Evolutionary conservation across 2,888 invertebrate genomes (phyloP).

Genomic region (Agelastica alni): DNA sequence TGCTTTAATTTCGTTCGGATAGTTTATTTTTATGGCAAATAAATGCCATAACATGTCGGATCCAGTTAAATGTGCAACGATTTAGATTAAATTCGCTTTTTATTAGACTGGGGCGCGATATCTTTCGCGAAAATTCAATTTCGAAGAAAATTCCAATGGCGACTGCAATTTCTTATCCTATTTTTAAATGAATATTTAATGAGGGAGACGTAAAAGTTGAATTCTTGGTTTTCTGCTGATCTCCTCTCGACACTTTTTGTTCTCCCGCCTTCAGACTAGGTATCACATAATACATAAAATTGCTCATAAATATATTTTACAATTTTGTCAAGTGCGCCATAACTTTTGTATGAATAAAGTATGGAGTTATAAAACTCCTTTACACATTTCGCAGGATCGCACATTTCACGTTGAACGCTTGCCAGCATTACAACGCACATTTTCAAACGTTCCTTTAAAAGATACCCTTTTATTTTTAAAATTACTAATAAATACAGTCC

Average conservation of each 20-base stretch:
- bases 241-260: conserved; percentile 18
- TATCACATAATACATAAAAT: conserved; percentile 52
- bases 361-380: conserved; percentile 47
- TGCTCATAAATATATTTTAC: conserved; percentile 54
- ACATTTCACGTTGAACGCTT: too few species aligned
- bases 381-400: conserved; percentile 42
- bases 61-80: too few species aligned
- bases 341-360: conserved; percentile 49
- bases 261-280: conserved; percentile 27
- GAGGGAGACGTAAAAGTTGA: conserved; percentile 23
- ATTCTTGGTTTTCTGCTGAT: conserved; percentile 27
- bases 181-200: conserved; percentile 26
- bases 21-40: too few species aligned
- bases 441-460: too few species aligned
- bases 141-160: conserved; percentile 13
- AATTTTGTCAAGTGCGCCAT: conserved; percentile 54
- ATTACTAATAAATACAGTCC: too few species aligned
- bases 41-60: too few species aligned
- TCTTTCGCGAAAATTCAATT: conserved; percentile 22
- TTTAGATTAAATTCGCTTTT: conserved; percentile 11
- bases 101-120: too few species aligned
- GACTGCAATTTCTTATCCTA: conserved; percentile 20
- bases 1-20: too few species aligned
- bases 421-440: too few species aligned
- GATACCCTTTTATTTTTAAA: too few species aligned